These are phyloP conservation scores for Mormyrops boulengeri DNA, from an alignment of 2,797 vertebrate genomes.

Conservation along the genomic window DNA sequence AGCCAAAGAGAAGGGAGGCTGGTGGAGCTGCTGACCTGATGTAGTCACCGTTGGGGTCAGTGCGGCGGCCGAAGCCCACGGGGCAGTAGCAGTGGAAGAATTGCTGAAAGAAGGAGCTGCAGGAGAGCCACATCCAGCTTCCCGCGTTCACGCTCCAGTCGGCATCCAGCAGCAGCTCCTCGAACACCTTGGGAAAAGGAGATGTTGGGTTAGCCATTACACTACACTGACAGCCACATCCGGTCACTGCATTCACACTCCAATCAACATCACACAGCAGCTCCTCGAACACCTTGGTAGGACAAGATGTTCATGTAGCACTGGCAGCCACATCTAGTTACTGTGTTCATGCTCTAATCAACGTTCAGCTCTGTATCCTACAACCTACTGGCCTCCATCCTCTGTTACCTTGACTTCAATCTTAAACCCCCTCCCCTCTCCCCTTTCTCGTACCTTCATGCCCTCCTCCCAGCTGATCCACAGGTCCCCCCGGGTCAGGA, in stretches of 20 bases:
- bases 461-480: constrained; percentile 98
- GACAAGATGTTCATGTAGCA: not conserved
- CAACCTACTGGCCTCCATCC: not conserved
- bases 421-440: not conserved
- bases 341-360: not conserved
- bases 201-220: not conserved
- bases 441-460: constrained; percentile 72
- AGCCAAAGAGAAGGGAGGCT: not conserved
- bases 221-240: not conserved
- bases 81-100: constrained; percentile 96
- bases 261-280: constrained; percentile 47
- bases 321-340: not conserved
- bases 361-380: not conserved
- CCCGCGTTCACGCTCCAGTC: constrained; percentile 96
- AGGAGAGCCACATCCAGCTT: constrained; percentile 97
- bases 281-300: constrained; percentile 85
- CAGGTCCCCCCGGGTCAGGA: constrained; percentile 87
- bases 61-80: constrained; percentile 83
- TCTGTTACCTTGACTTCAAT: not conserved
- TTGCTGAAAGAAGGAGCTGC: constrained; percentile 93
- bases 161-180: constrained; percentile 87
- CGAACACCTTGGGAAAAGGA: constrained; percentile 70
- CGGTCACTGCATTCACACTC: not conserved
- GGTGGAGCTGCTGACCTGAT: constrained; percentile 67
- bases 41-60: constrained; percentile 88